Evolutionary conservation across 2,888 invertebrate species (phyloP).

Genomic region (Andrena haemorrhoa): DNA sequence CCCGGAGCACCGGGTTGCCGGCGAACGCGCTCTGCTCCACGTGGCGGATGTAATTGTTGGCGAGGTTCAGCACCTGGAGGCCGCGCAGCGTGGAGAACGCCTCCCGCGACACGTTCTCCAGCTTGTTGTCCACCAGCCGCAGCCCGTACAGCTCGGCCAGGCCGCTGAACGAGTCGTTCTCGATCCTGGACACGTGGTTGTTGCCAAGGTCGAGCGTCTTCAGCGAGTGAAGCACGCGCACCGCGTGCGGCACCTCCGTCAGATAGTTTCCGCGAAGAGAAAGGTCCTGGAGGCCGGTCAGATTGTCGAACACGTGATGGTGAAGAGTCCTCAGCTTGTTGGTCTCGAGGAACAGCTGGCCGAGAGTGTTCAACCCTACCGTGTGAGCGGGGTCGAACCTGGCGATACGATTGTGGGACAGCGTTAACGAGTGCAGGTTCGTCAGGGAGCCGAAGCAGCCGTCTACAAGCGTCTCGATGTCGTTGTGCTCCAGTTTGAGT

Average conservation of each 20-base stretch:
- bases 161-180: slow-evolving; percentile 90
- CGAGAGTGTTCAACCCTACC: slow-evolving; percentile 90
- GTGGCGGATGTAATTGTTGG: slow-evolving; percentile 91
- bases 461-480: slow-evolving; percentile 89
- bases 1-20: slow-evolving; percentile 90
- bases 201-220: slow-evolving; percentile 93
- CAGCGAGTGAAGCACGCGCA: slow-evolving; percentile 89
- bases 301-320: slow-evolving; percentile 90
- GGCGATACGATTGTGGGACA: slow-evolving; percentile 90
- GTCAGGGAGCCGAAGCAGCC: slow-evolving; percentile 91
- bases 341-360: slow-evolving; percentile 90
- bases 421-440: slow-evolving; percentile 91
- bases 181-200: slow-evolving; percentile 91
- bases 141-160: slow-evolving; percentile 91
- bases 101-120: slow-evolving; percentile 91
- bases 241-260: slow-evolving; percentile 89
- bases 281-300: slow-evolving; percentile 91
- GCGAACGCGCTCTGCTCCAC: slow-evolving; percentile 92
- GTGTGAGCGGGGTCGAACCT: slow-evolving; percentile 90
- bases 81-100: slow-evolving; percentile 90
- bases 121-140: slow-evolving; percentile 92
- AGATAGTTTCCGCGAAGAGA: slow-evolving; percentile 91
- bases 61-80: slow-evolving; percentile 92
- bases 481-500: slow-evolving; percentile 90
- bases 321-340: slow-evolving; percentile 90